These are phyloP conservation scores for Apomyelois bistriatella DNA, from an alignment of 2,888 invertebrate genomes.

Conservation along the genomic window DNA sequence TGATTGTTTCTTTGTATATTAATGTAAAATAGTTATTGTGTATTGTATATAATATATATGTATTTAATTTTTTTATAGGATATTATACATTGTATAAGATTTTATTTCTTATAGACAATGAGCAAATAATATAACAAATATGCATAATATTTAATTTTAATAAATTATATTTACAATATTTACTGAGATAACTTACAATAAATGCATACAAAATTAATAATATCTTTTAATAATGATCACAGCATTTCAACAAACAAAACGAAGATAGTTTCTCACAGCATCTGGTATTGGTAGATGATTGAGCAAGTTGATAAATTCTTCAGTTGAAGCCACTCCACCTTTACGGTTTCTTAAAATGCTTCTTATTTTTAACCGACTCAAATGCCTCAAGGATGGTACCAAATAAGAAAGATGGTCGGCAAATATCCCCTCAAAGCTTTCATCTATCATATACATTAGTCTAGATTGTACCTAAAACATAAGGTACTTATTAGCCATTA, in stretches of 20 bases:
- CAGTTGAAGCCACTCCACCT: slow-evolving; percentile 37
- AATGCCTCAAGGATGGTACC: slow-evolving; percentile 55
- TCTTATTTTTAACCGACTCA: slow-evolving; percentile 52
- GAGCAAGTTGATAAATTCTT: slow-evolving; percentile 43
- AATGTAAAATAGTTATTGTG: slow-evolving; percentile 11
- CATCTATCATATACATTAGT: slow-evolving; percentile 48
- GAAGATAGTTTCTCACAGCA: slow-evolving; percentile 48
- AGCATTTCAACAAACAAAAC: slow-evolving; percentile 33
- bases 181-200: not conserved
- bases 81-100: not conserved
- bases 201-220: slow-evolving; percentile 11
- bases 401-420: slow-evolving; percentile 35
- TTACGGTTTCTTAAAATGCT: slow-evolving; percentile 33
- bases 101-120: slow-evolving; percentile 14
- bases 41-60: slow-evolving; percentile 10
- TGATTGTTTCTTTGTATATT: not conserved
- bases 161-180: slow-evolving; percentile 7
- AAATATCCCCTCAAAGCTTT: slow-evolving; percentile 26
- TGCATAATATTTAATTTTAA: slow-evolving; percentile 9
- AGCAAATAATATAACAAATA: slow-evolving; percentile 7
- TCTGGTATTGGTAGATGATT: slow-evolving; percentile 47
- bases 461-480: slow-evolving; percentile 51
- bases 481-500: not conserved
- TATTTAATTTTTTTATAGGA: too few relatives aligned
- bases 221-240: slow-evolving; percentile 11